These are phyloP conservation scores for Marasmarcha lunaedactyla DNA, from an alignment of 2,888 invertebrate genomes.

Conservation along the genomic window DNA sequence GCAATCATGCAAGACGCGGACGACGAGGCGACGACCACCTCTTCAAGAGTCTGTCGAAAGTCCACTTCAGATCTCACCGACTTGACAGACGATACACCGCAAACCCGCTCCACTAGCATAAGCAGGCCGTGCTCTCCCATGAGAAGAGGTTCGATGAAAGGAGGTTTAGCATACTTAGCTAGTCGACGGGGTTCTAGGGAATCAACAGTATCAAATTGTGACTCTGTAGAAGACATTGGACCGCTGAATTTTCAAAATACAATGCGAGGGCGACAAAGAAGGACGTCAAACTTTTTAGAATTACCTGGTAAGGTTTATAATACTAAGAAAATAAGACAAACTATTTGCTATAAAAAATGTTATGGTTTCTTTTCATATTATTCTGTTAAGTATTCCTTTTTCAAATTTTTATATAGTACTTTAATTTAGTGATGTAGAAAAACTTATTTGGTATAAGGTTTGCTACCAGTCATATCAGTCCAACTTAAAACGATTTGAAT, in stretches of 20 bases:
- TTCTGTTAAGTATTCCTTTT: no score
- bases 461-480: no score
- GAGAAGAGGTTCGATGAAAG: slow-evolving; percentile 76
- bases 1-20: slow-evolving; percentile 50
- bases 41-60: slow-evolving; percentile 72
- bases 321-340: slow-evolving; percentile 8
- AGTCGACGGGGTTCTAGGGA: slow-evolving; percentile 87
- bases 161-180: slow-evolving; percentile 83
- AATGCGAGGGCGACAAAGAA: slow-evolving; percentile 79
- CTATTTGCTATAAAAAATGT: no score
- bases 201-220: slow-evolving; percentile 78
- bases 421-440: no score
- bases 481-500: no score
- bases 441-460: no score
- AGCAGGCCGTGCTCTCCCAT: slow-evolving; percentile 75
- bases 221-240: slow-evolving; percentile 79
- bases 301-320: slow-evolving; percentile 83
- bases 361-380: no score
- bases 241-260: slow-evolving; percentile 85
- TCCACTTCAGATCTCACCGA: slow-evolving; percentile 83
- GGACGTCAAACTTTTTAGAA: slow-evolving; percentile 89
- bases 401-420: no score
- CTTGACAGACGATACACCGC: slow-evolving; percentile 69
- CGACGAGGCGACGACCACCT: slow-evolving; percentile 54
- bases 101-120: slow-evolving; percentile 71